Evolutionary conservation across 2,797 vertebrate genomes (phyloP).

Genomic region (Syncerus caffer): DNA sequence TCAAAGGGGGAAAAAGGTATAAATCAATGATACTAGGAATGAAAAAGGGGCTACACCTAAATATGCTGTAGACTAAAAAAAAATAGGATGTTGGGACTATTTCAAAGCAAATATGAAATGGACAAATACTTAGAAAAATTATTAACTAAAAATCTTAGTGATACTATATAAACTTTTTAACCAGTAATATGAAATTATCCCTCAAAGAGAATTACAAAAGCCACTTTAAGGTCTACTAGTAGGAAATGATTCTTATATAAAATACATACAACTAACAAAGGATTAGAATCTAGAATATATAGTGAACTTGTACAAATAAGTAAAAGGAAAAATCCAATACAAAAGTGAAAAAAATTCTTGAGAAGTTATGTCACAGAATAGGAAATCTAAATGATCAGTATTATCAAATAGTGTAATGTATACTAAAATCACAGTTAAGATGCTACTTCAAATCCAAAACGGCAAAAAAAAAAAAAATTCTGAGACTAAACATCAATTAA

Average conservation of each 20-base stretch:
- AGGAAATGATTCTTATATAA: conserved; percentile 28
- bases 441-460: conserved; percentile 12
- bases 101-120: not conserved
- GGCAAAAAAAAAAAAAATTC: not conserved
- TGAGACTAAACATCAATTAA: conserved; percentile 22
- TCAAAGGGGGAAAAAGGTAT: not conserved
- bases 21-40: not conserved
- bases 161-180: not conserved
- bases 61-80: not conserved
- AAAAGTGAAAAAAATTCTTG: conserved; percentile 20
- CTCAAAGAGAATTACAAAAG: conserved; percentile 21
- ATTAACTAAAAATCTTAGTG: not conserved
- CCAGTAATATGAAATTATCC: not conserved
- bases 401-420: not conserved
- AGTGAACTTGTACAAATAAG: conserved; percentile 17
- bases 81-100: not conserved
- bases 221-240: not conserved
- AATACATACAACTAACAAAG: conserved; percentile 39
- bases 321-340: not conserved
- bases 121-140: not conserved
- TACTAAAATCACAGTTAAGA: conserved; percentile 19
- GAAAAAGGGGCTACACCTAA: not conserved
- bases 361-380: not conserved
- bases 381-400: not conserved
- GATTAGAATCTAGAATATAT: not conserved